Evolutionary conservation across 2,888 invertebrate species (phyloP).

Genomic region (Sinopyrophorus schimmeli): DNA sequence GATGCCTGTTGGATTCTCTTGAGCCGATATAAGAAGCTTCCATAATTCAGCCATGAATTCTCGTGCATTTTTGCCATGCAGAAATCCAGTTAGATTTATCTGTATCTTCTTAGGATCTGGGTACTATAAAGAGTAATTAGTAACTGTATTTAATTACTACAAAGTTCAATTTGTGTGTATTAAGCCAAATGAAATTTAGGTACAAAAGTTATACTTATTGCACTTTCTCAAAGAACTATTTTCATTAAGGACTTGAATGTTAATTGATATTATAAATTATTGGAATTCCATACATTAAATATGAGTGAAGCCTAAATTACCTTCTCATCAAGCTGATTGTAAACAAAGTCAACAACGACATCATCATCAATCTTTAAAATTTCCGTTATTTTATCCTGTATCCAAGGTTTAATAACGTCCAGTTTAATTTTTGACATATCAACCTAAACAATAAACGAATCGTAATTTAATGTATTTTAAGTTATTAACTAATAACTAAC

Average conservation of each 20-base stretch:
- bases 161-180: no score
- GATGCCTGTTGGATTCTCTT: conserved; percentile 93
- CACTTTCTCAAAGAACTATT: no score
- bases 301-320: conserved; percentile 58
- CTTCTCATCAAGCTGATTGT: conserved; percentile 96
- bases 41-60: conserved; percentile 98
- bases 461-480: neutral
- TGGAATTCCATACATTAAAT: no score
- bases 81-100: conserved; percentile 98
- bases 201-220: no score
- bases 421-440: conserved; percentile 98
- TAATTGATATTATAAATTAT: no score
- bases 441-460: conserved; percentile 72
- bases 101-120: conserved; percentile 99
- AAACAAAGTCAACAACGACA: conserved; percentile 97
- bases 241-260: no score
- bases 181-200: no score
- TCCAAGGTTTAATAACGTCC: conserved; percentile 98
- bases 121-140: conserved; percentile 74
- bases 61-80: conserved; percentile 96
- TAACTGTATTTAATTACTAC: no score
- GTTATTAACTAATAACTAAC: conserved; percentile 61
- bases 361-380: conserved; percentile 98
- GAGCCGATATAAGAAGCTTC: conserved; percentile 92
- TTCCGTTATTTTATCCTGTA: conserved; percentile 94